A percentile compares a stretch with the other conserved stretches of the same genome.
Evolutionary conservation across 2,797 vertebrate species (phyloP).

Genomic region (Ibycter americanus): DNA sequence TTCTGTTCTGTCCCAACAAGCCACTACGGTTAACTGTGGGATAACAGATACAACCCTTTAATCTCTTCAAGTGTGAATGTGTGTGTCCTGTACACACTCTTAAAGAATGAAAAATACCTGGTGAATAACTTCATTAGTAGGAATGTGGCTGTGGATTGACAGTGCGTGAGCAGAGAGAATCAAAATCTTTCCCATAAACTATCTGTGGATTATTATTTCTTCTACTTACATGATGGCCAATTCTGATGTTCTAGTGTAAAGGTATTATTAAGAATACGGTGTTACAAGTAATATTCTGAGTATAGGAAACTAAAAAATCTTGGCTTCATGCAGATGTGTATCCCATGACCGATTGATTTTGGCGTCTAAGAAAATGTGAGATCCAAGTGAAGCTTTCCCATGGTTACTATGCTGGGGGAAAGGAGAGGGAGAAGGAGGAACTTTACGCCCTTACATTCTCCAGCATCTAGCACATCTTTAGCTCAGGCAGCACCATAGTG

Average conservation of each 20-base stretch:
- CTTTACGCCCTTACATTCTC: not conserved
- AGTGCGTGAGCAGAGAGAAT: not conserved
- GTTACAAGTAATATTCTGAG: not conserved
- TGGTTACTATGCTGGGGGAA: accelerated
- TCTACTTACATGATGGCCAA: accelerated
- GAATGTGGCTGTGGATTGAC: not conserved
- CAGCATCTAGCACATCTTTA: not conserved
- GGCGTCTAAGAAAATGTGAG: not conserved
- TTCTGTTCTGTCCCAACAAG: not conserved
- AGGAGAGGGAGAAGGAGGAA: not conserved
- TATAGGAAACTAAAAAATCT: not conserved
- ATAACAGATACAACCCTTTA: not conserved
- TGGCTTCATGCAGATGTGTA: not conserved
- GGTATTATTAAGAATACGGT: not conserved
- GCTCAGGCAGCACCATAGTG: not conserved
- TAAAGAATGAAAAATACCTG: not conserved
- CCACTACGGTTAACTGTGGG: not conserved
- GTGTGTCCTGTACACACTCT: not conserved
- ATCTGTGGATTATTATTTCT: not conserved
- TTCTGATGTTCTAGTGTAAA: not conserved
- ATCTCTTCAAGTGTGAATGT: not conserved
- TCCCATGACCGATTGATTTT: not conserved
- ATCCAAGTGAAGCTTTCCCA: not conserved
- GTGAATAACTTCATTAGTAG: not conserved
- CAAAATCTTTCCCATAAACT: not conserved